Conservation (phyloP, 1,140 invertebrate genomes). For the Sinonovacula constricta region DNA sequence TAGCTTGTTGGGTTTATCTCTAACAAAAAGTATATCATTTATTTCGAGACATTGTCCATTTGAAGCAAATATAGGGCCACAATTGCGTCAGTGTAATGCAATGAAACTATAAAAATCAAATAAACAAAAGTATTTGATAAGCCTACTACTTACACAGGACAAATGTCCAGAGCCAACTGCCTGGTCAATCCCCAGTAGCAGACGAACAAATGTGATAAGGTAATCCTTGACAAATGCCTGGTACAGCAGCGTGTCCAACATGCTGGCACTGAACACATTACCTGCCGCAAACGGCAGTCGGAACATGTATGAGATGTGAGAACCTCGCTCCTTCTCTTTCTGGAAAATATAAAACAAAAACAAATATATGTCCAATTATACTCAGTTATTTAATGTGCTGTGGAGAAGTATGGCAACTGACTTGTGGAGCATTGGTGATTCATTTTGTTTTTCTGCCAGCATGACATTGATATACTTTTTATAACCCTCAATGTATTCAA, state of each 20-base stretch:
- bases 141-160: conserved; percentile 91
- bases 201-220: conserved; percentile 96
- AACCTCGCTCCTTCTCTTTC: conserved; percentile 97
- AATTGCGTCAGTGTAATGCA: no score
- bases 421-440: neutral
- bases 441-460: neutral
- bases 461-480: no score
- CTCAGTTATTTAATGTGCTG: neutral
- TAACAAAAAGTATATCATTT: no score
- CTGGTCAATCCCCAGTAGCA: conserved; percentile 96
- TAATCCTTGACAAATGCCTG: conserved; percentile 98
- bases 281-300: conserved; percentile 98
- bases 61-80: no score
- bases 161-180: conserved; percentile 97
- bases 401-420: neutral
- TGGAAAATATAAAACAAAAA: conserved; percentile 79
- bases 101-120: no score
- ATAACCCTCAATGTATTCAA: no score
- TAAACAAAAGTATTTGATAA: no score
- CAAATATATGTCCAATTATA: neutral
- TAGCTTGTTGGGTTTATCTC: no score
- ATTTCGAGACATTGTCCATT: no score
- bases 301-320: conserved; percentile 99
- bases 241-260: conserved; percentile 83
- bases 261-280: conserved; percentile 93